Evolutionary conservation across 2,888 invertebrate genomes (phyloP), one percentile per base, ranked within the genome.

Genomic region (Nomada hirtipes): DNA sequence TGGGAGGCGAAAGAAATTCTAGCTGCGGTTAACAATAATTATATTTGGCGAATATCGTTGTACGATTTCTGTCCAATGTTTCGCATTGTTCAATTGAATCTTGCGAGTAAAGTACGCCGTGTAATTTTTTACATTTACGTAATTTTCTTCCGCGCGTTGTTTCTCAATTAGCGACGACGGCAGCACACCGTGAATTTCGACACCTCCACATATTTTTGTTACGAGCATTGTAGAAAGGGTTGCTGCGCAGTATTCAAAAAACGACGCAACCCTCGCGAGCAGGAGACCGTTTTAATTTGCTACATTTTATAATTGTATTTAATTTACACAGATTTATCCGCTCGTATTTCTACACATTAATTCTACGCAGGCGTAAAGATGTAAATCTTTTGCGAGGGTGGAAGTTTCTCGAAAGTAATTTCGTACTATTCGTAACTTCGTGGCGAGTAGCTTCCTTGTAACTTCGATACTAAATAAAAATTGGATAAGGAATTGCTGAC

Each of bases 401-500:
- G 47, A 55, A 79, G 80, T 70, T 52, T 60, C 20, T 26, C 50
- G 3, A 76, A 71, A 20, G 44, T 71, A 70, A 76, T 76, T 71
- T 61, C 67, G 13, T 53, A 50, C 59, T 52, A 65, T 52, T 70
- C 80, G 53, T 65, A 76, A 79, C 57, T 73, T 47, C 52, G 26
- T n/a, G 2, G 47, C 44, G 69, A 60, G 57, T 36, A 64, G n/a
- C 65, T 59, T 65, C 52, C 44, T 42, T 15, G n/a, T 47, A 79
- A 81, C 60, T 85, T 85, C 10, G 75, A 76, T 61, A 42, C 61
- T 67, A 72, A 74, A 76, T 76, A 61, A 57, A 79, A 79, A 79
- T 84, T 82, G 78, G 79, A 83, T 83, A 76, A 78, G 78, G 71
- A 84, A 83, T 70, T 67, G 79, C 71, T 70, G 61, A 75, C 57